These are phyloP conservation scores for Sylvia borin DNA, from an alignment of 2,797 vertebrate genomes.

Conservation along the genomic window DNA sequence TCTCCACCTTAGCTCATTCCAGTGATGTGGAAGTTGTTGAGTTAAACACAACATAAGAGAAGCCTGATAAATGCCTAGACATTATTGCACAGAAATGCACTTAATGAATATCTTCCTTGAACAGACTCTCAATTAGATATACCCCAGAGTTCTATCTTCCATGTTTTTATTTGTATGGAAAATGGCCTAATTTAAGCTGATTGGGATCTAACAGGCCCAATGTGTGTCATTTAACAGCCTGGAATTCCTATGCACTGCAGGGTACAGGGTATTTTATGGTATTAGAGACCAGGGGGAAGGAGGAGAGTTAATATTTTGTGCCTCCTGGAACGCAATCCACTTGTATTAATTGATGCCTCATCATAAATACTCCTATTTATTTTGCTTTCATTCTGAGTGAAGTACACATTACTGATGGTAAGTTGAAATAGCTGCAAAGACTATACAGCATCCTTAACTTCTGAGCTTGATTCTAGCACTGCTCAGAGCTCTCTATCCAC, in stretches of 20 bases:
- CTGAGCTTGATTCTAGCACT: neutral
- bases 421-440: neutral
- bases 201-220: neutral
- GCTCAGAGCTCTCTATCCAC: neutral
- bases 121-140: neutral
- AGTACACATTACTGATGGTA: neutral
- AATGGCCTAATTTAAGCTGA: conserved; percentile 25
- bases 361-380: neutral
- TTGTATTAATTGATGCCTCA: neutral
- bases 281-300: neutral
- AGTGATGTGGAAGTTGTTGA: neutral
- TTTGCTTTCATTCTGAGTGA: neutral
- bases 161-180: neutral
- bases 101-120: conserved; percentile 3
- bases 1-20: neutral
- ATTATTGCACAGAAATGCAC: neutral
- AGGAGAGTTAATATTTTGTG: neutral
- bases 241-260: neutral
- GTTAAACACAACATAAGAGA: neutral
- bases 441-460: neutral
- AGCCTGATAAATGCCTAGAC: neutral
- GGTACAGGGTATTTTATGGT: neutral
- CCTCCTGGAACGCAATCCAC: neutral
- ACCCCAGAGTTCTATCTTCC: neutral
- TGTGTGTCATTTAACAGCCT: neutral